Evolutionary conservation across 2,888 invertebrate species (phyloP).

Genomic region (Hermaeophaga mercurialis): DNA sequence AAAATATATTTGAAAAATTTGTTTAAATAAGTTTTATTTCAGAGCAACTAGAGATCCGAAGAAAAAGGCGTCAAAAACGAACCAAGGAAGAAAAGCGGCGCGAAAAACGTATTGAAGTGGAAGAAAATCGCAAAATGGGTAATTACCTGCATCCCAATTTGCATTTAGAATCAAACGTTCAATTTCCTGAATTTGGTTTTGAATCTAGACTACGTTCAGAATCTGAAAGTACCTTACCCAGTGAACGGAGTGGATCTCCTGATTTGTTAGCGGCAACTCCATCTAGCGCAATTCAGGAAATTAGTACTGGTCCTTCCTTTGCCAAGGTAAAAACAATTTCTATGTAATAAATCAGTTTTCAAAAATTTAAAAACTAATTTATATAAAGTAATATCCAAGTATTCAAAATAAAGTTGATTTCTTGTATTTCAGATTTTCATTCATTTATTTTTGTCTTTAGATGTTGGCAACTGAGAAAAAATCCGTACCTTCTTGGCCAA

Average conservation of each 20-base stretch:
- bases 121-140: constrained; percentile 75
- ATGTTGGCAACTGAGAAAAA: constrained; percentile 51
- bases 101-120: constrained; percentile 75
- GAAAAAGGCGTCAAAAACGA: constrained; percentile 70
- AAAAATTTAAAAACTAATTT: no score
- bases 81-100: constrained; percentile 79
- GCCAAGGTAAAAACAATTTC: no score
- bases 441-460: constrained; percentile 42
- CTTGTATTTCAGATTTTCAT: not conserved
- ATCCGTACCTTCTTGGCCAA: constrained; percentile 42
- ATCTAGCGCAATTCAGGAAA: constrained; percentile 45
- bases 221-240: constrained; percentile 43
- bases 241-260: constrained; percentile 47
- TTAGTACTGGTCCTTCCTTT: constrained; percentile 61
- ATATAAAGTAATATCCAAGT: no score
- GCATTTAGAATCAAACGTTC: constrained; percentile 68
- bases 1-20: not conserved
- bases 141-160: constrained; percentile 65
- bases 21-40: constrained; percentile 13
- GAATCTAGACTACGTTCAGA: constrained; percentile 40
- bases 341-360: no score
- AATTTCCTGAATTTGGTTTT: constrained; percentile 58
- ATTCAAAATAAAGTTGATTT: no score
- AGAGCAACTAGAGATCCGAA: constrained; percentile 77
- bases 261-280: constrained; percentile 37